Conservation (phyloP, 2,113 vertebrate species). For the Calyptomena viridis region DNA sequence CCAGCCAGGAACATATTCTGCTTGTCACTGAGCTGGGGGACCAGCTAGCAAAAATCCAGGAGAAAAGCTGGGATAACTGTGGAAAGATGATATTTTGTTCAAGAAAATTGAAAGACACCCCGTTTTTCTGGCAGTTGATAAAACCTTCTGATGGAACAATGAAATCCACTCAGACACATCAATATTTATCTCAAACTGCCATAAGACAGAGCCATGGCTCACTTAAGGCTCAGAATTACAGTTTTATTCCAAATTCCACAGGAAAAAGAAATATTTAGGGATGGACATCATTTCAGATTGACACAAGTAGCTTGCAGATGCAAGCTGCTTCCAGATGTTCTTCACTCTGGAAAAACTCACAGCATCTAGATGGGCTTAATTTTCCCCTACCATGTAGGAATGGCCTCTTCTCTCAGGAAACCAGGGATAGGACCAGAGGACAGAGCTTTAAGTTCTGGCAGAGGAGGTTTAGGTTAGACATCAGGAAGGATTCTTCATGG, state of each 20-base stretch:
- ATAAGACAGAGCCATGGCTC: neutral
- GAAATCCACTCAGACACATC: neutral
- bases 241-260: neutral
- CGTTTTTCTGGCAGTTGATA: too few relatives aligned
- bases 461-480: neutral
- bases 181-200: neutral
- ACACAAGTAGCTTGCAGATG: neutral
- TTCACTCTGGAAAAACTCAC: neutral
- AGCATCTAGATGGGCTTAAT: neutral
- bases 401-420: neutral
- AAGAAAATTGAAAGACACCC: neutral
- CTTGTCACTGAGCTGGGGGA: neutral
- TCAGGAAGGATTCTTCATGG: neutral
- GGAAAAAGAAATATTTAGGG: neutral
- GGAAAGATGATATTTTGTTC: neutral
- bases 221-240: neutral
- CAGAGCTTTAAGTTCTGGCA: neutral
- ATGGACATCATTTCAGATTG: neutral
- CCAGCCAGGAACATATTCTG: neutral
- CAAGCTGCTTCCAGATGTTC: neutral
- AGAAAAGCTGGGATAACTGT: neutral
- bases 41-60: neutral
- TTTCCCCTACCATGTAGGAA: fast-evolving
- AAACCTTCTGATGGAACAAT: fast-evolving
- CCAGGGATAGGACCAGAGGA: neutral